Percentiles rank a stretch among this genome's conserved stretches.
Evolutionary conservation across 2,888 invertebrate species (phyloP).

Genomic region (Oegoconia quadripuncta): DNA sequence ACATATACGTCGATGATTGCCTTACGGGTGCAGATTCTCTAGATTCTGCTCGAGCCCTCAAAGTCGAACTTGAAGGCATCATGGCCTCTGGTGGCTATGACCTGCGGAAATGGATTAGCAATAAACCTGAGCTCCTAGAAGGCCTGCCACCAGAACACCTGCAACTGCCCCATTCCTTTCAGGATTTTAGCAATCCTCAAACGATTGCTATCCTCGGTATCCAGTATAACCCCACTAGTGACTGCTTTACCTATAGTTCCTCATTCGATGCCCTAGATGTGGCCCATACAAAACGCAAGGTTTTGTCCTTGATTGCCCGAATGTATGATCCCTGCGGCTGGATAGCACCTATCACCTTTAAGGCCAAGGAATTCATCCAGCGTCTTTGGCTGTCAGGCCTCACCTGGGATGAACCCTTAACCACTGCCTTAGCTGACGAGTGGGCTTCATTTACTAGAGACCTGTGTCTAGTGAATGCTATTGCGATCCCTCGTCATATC

Average conservation of each 20-base stretch:
- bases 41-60: too few species aligned
- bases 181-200: too few species aligned
- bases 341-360: conserved; percentile 8
- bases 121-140: neutral
- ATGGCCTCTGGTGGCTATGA: conserved; percentile 10
- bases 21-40: too few species aligned
- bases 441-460: too few species aligned
- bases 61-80: too few species aligned
- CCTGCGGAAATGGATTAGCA: conserved; percentile 15
- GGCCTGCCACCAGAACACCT: neutral
- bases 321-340: conserved; percentile 15
- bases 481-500: too few species aligned
- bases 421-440: conserved; percentile 3
- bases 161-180: too few species aligned
- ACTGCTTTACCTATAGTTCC: too few species aligned
- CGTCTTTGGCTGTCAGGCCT: conserved; percentile 9
- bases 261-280: too few species aligned
- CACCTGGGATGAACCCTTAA: conserved; percentile 11
- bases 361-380: conserved; percentile 10
- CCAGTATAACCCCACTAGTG: neutral
- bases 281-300: conserved; percentile 5
- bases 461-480: too few species aligned
- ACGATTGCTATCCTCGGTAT: too few species aligned
- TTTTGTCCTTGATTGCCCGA: conserved; percentile 5
- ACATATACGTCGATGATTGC: too few species aligned